Base-by-base conservation (phyloP, 2,888 invertebrate species). In the Galerucella calmariensis region DNA sequence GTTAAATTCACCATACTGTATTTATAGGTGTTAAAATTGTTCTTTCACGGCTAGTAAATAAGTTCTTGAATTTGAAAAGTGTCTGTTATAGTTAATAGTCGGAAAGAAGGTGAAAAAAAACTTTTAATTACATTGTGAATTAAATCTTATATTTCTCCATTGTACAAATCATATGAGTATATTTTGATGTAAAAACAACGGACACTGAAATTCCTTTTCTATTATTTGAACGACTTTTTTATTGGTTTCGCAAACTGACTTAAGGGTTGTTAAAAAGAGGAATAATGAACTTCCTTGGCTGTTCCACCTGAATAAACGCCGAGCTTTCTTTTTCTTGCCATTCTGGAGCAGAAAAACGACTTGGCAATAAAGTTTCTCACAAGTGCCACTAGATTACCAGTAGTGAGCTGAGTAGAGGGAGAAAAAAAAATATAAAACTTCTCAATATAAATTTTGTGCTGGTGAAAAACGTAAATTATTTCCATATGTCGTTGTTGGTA, bases 211-310 rank as follows among this genome's bases (percentile, higher is more conserved):
- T 72, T 72, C 66, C 53, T 48, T 56, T 35, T 46, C 58, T 66
- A 72, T 72, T 72, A 66, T 72, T 72, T 59, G 72, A 72, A 72
- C 20, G 48, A 67, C 72, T 72, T 59, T 72, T 72, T 72, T 72
- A 72, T 72, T 66, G 58, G 72, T 72, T 72, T 66, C 72, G 66
- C 72, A 66, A 72, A 72, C 72, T 59, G 72, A 72, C 72, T 72
- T 53, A 63, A 72, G 72, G 66, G 67, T 51, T 59, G 72, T 72
- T 72, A 72, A 72, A 41, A 59, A 67, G 71, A 67, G 66, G 72
- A 72, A 72, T 72, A 72, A 72, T 72, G 72, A 72, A 72, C 72
- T 72, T 67, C 67, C 48, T 56, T 35, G 63, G 41, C 69, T 63
- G 72, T 72, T 67, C 48, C 66, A 72, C 72, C 72, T 72, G 72